Base-by-base conservation (phyloP, 2,888 invertebrate genomes). In the Brachypalpus laphriformis region DNA sequence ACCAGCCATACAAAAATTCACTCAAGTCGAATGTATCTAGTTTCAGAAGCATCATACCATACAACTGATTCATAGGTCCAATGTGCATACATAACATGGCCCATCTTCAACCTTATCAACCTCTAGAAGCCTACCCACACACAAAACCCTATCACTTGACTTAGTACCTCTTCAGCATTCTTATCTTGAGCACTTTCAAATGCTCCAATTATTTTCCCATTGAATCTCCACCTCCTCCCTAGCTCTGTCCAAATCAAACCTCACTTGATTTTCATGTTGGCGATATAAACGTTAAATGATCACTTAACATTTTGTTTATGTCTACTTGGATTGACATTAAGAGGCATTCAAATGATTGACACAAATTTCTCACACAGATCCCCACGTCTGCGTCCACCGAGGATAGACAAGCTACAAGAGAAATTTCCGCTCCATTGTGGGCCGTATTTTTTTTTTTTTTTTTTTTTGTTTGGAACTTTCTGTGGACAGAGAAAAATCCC, bases 301-400 rank as follows among this genome's bases (percentile, higher is more conserved):
- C 78, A 71, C 78, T 78, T 78, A 71, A 78, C 78, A 78, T 78
- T 78, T 78, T 78, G 78, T 71, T 57, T 78, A 49, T 71, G 71
- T 71, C 78, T 31, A 71, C 63, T 63, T 65, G 8, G 71, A 78
- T 40, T 78, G 78, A 78, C 78, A 71, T 71, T 71, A 78, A 78
- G 71, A 71, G 78, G 56, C 56, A 71, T 71, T 63, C 71, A 65
- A 63, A 63, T 78, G 78, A 78, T 78, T 78, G 78, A 71, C 78
- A 78, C 65, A 57, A 65, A 78, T 71, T 78, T 78, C 78, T 78
- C 78, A 65, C 71, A 71, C 34, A 49, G 42, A 54, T 71, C n/a
- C n/a, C n/a, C 25, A 25, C 3, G 5, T 25, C 66, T 45, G 42
- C 54, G 42, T 25, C 22, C 25, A 1, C 16, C 3, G 16, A 40